Evolutionary conservation across 2,888 invertebrate genomes (phyloP).

Genomic region (Allacma fusca): DNA sequence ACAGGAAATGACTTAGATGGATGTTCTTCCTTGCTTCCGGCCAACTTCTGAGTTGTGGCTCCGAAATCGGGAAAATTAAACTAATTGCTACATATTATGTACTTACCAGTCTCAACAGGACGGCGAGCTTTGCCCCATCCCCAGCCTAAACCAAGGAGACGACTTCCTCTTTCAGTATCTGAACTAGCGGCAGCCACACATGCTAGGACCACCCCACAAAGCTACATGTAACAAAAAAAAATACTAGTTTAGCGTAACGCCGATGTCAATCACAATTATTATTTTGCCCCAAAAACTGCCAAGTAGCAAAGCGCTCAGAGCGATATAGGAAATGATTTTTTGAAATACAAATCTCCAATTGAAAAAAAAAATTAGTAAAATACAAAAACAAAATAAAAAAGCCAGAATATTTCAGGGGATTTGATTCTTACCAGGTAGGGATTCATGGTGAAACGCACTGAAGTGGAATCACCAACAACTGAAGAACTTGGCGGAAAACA

Average conservation of each 20-base stretch:
- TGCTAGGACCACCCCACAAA: constrained; percentile 54
- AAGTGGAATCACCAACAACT: constrained; percentile 10
- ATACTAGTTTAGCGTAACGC: no score
- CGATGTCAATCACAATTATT: neutral
- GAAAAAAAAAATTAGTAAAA: neutral
- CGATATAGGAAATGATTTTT: no score
- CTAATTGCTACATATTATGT: no score
- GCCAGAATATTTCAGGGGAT: neutral
- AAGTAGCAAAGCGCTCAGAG: no score
- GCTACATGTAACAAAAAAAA: constrained; percentile 39
- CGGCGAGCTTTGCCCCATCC: constrained; percentile 46
- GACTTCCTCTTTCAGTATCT: constrained; percentile 27
- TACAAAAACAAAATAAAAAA: neutral
- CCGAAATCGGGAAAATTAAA: no score
- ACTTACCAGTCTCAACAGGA: constrained; percentile 49
- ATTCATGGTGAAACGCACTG: constrained; percentile 40
- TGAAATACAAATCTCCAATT: neutral
- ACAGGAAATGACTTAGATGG: neutral
- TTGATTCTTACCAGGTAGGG: constrained; percentile 42
- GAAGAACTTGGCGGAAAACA: neutral
- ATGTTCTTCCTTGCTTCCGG: no score
- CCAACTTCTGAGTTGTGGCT: no score
- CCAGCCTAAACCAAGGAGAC: constrained; percentile 44
- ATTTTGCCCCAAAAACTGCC: no score
- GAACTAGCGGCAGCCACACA: constrained; percentile 42